Percentiles rank a stretch among this genome's conserved stretches.
Evolutionary conservation across 1,140 invertebrate genomes (phyloP).

Genomic region (Lepidurus arcticus): DNA sequence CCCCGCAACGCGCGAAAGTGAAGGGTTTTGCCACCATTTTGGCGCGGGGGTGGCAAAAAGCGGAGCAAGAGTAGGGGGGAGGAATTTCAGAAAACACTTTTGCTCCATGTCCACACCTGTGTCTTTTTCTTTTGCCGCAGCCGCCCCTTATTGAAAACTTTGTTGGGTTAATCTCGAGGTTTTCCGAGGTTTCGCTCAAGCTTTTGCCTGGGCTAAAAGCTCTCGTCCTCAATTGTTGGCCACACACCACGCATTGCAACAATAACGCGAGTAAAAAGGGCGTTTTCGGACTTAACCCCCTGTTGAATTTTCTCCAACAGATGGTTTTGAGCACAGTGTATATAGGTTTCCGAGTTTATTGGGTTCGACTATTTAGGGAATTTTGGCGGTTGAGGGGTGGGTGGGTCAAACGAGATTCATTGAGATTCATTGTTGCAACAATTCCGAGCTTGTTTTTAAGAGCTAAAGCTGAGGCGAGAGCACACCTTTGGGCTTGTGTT

Average conservation of each 20-base stretch:
- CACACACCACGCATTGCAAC: conserved; percentile 2
- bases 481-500: no score
- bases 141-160: conserved; percentile 19
- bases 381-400: not conserved
- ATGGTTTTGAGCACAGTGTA: not conserved
- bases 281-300: not conserved
- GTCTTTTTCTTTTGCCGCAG: conserved; percentile 10
- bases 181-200: not conserved
- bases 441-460: not conserved
- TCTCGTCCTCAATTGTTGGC: conserved; percentile 8
- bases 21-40: not conserved
- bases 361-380: conserved; percentile 4
- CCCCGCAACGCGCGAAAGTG: no score
- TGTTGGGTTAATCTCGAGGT: conserved; percentile 17
- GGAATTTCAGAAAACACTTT: not conserved
- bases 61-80: not conserved
- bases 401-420: conserved; percentile 1
- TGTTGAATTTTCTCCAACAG: not conserved
- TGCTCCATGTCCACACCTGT: conserved; percentile 17
- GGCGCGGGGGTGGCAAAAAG: conserved; percentile 4
- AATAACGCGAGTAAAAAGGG: conserved; percentile 8
- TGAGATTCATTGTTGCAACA: not conserved
- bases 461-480: not conserved
- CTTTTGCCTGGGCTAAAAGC: not conserved
- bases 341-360: not conserved